Base-by-base conservation (phyloP, 2,888 invertebrate species). In the Zygothrica quintamaculata region DNA sequence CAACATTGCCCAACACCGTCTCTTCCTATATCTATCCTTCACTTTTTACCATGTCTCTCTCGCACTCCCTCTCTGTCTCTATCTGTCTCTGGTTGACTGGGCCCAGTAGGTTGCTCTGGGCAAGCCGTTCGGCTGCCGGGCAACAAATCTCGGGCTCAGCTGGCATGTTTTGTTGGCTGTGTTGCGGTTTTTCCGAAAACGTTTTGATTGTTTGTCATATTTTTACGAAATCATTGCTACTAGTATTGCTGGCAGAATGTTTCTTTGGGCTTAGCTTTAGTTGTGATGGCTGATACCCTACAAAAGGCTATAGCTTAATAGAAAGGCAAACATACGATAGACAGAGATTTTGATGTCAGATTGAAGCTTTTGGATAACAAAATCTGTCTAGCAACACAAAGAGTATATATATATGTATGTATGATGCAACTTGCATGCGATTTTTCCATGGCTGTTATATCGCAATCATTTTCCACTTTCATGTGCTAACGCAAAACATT, bases 151-250 rank as follows among this genome's bases (percentile, higher is more conserved):
- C 70, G 53, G 70, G 75, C 85, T 81, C 84, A 84, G 87, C 78
- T 84, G 86, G 74, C 75, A 55, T 71, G 61, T 74, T 74, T 67
- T 65, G 64, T 65, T 79, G 77, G 57, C 70, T 62, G 56, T 69
- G 69, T 66, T 84, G 84, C 70, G 87, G 84, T 87, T 77, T 86
- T 79, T 60, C 60, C 67, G 65, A 77, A 77, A 75, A 70, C 84
- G 61, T 62, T 74, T 72, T 86, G 87, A 86, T 86, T 84, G 87
- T 75, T 87, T 87, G 81, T 86, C 84, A 86, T 84, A 86, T 84
- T 86, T 84, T 68, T 74, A 55, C 67, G 72, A 75, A 68, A 65
- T 68, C 79, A 68, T 68, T 74, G 71, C 77, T 65, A 52, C 48
- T 50, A 39, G 52, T 46, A 74, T 74, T 60, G 58, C 48, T 52